Base-by-base conservation (phyloP, 35 echinoderm and acorn worm species). In the Holothuria glaberrima region DNA sequence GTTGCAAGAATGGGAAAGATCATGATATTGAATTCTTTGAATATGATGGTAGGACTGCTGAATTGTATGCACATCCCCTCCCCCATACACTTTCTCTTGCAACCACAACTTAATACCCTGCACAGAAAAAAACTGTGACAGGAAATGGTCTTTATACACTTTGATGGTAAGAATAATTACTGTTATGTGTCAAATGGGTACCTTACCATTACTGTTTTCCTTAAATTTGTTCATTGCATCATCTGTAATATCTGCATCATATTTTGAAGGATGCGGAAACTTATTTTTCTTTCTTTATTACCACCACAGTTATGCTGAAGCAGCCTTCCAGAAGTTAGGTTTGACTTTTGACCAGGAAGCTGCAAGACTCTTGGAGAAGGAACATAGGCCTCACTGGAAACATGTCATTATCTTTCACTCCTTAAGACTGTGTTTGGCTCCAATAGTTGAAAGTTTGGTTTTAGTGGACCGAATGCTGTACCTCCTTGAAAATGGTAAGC, bases 401-500 rank as follows among this genome's bases (percentile, higher is more conserved):
- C 65, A 88, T 30, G 56, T 97, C 9, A 80, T 97, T 14, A 64
- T 89, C 30, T 93, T 82, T 26, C 82, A 97, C 48, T 57, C 56
- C 26, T 17, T 97, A 26, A 56, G 94, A 17, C 65, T 64, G 32
- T 61, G 90, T 59, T 45, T 93, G 61, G 94, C 88, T 36, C 94
- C 94, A 22, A 80, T 97, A 24, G 48, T 93, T 18, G 94, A 93
- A 83, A 86, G 88, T 20, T 64, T 97, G 3, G 74, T 97, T 19
- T 62, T 93, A 24, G 45, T 93, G 21, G 94, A 97, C 61, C 68
- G 94, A 32, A 90, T 93, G 59, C 45, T 93, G 30, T 97, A 58
- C 59, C 88, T 93, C 19, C 58, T 46, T 28, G 94, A 97, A 59
- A 58, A 91, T 88, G 94, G 94, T 92, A 33, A 59, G 64, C 30